These are phyloP conservation scores for Microtus oregoni DNA, from an alignment of 2,113 vertebrate species.

Conservation along the genomic window DNA sequence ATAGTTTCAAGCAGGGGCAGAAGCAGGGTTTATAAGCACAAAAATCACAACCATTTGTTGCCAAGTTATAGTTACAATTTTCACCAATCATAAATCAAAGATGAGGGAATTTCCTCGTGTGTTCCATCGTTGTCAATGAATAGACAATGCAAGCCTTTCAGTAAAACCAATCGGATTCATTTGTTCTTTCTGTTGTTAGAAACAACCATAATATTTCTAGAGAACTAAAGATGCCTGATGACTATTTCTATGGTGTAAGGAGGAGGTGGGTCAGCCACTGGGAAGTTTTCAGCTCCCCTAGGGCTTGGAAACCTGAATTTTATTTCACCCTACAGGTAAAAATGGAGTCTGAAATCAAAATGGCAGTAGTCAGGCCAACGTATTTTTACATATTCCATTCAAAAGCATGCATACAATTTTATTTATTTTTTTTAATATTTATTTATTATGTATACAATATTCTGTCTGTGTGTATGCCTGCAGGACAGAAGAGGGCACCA, in stretches of 20 bases:
- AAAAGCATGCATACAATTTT: not conserved
- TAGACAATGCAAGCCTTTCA: not conserved
- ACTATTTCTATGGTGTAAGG: not conserved
- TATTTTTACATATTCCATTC: not conserved
- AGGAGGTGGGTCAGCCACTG: not conserved
- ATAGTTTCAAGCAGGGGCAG: not conserved
- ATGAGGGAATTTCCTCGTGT: not conserved
- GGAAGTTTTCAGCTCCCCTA: not conserved
- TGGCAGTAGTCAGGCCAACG: not conserved
- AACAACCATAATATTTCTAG: not conserved
- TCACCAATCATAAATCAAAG: not conserved
- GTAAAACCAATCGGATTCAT: not conserved
- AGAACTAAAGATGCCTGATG: not conserved
- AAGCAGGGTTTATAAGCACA: not conserved
- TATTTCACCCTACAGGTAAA: not conserved
- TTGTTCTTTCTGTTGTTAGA: not conserved
- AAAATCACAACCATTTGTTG: not conserved
- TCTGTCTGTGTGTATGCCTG: too few relatives aligned
- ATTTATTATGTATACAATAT: too few relatives aligned
- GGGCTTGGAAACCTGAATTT: not conserved
- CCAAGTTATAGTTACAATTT: not conserved
- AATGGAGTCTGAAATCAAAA: not conserved
- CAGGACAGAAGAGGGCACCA: too few relatives aligned
- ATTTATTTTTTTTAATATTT: too few relatives aligned
- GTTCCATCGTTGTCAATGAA: not conserved